These are phyloP conservation scores for Microtus ochrogaster DNA, from an alignment of 2,113 vertebrate genomes.

Conservation along the genomic window DNA sequence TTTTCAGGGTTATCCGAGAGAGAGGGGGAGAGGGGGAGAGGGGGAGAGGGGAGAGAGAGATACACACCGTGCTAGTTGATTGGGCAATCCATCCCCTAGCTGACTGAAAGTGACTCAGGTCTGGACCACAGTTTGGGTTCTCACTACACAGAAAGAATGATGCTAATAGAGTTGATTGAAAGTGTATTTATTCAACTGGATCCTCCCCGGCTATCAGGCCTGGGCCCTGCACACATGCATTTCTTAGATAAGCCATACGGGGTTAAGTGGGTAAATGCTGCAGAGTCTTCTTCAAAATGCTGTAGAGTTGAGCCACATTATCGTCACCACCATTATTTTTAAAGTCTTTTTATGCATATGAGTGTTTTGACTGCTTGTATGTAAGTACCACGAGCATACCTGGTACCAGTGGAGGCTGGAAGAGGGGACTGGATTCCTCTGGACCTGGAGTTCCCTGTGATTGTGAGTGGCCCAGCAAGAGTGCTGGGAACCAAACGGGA, in stretches of 20 bases:
- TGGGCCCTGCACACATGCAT: neutral
- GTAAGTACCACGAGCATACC: neutral
- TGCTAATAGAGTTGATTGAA: neutral
- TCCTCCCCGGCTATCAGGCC: neutral
- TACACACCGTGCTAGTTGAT: neutral
- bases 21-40: too few species aligned
- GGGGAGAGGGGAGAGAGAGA: too few species aligned
- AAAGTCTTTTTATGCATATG: neutral
- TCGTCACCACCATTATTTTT: neutral
- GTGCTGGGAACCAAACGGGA: neutral
- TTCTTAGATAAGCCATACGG: neutral
- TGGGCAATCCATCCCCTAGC: neutral
- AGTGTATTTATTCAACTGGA: neutral
- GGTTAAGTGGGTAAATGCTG: neutral
- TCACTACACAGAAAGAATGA: neutral
- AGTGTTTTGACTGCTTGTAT: neutral
- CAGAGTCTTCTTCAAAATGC: neutral
- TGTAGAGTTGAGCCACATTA: neutral
- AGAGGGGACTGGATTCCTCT: neutral
- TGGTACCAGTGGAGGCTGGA: neutral
- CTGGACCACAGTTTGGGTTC: neutral
- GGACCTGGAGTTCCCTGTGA: neutral
- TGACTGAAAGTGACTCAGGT: neutral
- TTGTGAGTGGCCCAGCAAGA: neutral
- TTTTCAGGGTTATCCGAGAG: neutral